Conservation (phyloP, 2,888 invertebrate genomes). For the Phortica magna region DNA sequence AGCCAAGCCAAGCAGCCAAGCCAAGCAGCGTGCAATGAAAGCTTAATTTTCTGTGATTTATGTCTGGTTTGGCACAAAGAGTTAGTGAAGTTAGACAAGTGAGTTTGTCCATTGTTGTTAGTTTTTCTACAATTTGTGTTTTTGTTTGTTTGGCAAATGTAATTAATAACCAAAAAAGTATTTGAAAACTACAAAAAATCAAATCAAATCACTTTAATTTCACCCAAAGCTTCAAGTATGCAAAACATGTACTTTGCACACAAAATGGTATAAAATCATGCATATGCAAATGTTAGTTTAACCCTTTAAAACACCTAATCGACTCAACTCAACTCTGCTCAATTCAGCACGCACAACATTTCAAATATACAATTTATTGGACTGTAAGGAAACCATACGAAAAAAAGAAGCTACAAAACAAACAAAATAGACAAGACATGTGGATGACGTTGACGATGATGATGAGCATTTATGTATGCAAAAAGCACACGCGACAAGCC, state of each 20-base stretch:
- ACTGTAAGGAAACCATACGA: too few relatives aligned
- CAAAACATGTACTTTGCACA: too few relatives aligned
- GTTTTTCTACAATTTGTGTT: not conserved
- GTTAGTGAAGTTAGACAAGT: not conserved
- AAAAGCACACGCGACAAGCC: conserved; percentile 4
- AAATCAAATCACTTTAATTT: not conserved
- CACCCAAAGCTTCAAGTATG: too few relatives aligned
- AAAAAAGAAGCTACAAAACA: conserved; percentile 32
- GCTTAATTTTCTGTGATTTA: conserved; percentile 15
- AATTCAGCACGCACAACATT: conserved; percentile 23
- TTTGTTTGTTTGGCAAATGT: too few relatives aligned
- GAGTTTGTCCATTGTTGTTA: not conserved
- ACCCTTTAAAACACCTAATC: too few relatives aligned
- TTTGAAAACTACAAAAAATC: not conserved
- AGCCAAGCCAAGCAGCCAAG: conserved; percentile 14
- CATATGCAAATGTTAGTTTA: too few relatives aligned
- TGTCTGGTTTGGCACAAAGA: conserved; percentile 27
- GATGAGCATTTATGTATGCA: conserved; percentile 1
- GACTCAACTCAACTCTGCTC: too few relatives aligned
- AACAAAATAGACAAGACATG: conserved; percentile 14
- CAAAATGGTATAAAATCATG: too few relatives aligned
- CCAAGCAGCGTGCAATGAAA: conserved; percentile 47
- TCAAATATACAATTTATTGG: conserved; percentile 26
- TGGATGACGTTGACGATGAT: too few relatives aligned
- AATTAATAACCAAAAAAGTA: not conserved